Evolutionary conservation across 2,113 vertebrate species (phyloP).

Genomic region (Phalacrocorax pelagicus): DNA sequence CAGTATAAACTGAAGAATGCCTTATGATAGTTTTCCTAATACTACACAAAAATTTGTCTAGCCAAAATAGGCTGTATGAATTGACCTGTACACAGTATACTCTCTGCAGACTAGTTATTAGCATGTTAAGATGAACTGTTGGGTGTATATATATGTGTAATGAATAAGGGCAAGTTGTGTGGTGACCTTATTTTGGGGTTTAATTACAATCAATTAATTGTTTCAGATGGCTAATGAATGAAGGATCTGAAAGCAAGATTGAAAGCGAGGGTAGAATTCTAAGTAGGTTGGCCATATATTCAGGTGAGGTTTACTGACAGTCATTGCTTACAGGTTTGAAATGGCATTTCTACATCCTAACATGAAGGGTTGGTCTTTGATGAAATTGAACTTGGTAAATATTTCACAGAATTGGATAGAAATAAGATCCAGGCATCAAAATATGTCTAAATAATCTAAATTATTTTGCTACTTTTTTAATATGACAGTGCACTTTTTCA

Average conservation of each 20-base stretch:
- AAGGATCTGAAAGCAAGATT: background rate
- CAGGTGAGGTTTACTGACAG: background rate
- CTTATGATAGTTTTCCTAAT: background rate
- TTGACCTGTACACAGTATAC: background rate
- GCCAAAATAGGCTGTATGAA: background rate
- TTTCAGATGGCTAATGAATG: conserved; percentile 25
- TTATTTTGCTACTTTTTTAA: background rate
- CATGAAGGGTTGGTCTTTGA: background rate
- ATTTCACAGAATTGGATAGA: background rate
- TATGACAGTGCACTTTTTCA: background rate
- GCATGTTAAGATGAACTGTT: background rate
- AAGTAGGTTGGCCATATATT: background rate
- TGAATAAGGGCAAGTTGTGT: background rate
- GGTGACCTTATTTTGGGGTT: background rate
- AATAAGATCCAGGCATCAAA: background rate
- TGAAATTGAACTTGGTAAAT: background rate
- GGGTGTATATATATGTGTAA: background rate
- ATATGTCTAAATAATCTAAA: background rate
- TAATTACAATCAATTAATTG: conserved; percentile 18
- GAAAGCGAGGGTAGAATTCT: background rate
- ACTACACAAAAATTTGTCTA: background rate
- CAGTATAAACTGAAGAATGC: background rate
- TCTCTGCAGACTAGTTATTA: background rate
- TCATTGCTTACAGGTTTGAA: background rate
- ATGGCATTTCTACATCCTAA: background rate